phyloP scores from a whole-genome alignment of 35 echinoderm and acorn worm genomes.

The Hemicentrotus pulcherrimus region DNA sequence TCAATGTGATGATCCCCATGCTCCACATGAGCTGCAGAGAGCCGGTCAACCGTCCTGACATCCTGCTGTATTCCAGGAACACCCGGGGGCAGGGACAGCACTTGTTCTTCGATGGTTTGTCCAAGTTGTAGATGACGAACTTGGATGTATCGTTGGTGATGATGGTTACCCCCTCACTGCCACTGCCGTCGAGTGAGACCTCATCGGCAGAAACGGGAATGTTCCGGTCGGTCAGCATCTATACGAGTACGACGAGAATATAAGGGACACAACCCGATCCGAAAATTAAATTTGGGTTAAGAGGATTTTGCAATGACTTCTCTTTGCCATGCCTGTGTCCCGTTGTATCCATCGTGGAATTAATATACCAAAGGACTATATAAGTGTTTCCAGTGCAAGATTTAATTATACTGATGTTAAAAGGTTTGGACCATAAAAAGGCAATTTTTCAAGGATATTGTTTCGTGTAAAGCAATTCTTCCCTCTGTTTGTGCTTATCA shows the following conservation, averaged over 20 bases:
- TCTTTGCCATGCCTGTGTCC: too few relatives aligned
- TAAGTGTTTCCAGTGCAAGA: too few relatives aligned
- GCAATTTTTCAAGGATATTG: too few relatives aligned
- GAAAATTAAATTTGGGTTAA: too few relatives aligned
- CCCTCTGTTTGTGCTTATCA: too few relatives aligned
- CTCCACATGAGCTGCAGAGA: slow-evolving; percentile 9
- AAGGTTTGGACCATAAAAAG: too few relatives aligned
- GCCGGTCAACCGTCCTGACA: background rate
- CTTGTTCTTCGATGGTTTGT: background rate
- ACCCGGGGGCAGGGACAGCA: background rate
- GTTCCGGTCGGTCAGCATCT: background rate
- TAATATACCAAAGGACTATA: too few relatives aligned
- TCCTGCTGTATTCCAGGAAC: background rate
- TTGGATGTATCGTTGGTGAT: slow-evolving; percentile 9
- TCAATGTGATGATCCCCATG: background rate
- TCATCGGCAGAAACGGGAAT: background rate
- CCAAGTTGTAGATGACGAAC: background rate
- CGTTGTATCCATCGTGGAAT: too few relatives aligned
- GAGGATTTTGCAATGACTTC: too few relatives aligned
- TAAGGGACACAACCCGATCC: too few relatives aligned
- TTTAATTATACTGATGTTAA: too few relatives aligned
- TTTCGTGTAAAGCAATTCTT: too few relatives aligned
- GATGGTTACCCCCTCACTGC: background rate
- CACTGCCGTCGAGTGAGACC: background rate
- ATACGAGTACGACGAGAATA: background rate